These are phyloP conservation scores for Baronia brevicornis DNA, from an alignment of 2,888 invertebrate genomes.

Conservation along the genomic window DNA sequence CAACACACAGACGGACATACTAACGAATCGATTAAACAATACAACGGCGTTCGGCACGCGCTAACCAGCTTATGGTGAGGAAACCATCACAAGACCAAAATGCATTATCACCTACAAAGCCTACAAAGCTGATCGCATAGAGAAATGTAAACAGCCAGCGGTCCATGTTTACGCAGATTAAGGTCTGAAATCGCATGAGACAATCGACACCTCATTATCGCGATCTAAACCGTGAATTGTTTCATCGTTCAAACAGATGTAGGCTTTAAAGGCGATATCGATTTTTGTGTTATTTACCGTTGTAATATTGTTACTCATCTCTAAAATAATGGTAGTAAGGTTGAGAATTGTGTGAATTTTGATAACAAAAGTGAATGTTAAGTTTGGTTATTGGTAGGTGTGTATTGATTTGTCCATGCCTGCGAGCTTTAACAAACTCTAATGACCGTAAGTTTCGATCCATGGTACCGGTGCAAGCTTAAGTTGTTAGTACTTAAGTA, in stretches of 20 bases:
- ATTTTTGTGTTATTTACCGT: constrained; percentile 6
- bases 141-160: constrained; percentile 17
- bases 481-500: constrained; percentile 1
- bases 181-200: constrained; percentile 6
- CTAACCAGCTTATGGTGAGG: constrained; percentile 3
- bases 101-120: constrained; percentile 14
- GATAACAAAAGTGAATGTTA: constrained; percentile 4
- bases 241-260: constrained; percentile 1
- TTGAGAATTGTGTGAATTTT: constrained; percentile 4
- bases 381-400: constrained; percentile 4
- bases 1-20: constrained; percentile 1
- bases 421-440: constrained; percentile 8
- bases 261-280: constrained; percentile 4
- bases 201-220: background rate
- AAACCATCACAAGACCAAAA: constrained; percentile 7
- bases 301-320: too few species aligned
- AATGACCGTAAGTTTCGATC: constrained; percentile 7
- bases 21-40: constrained; percentile 10
- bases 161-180: constrained; percentile 12
- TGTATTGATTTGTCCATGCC: constrained; percentile 13
- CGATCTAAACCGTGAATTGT: background rate
- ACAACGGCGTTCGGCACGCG: constrained; percentile 8
- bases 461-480: background rate
- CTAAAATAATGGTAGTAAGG: constrained; percentile 11
- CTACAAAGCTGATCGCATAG: constrained; percentile 12